Evolutionary conservation across 2,888 invertebrate genomes (phyloP), one percentile per base, ranked within the genome.

Genomic region (Ganaspis brasiliensis): DNA sequence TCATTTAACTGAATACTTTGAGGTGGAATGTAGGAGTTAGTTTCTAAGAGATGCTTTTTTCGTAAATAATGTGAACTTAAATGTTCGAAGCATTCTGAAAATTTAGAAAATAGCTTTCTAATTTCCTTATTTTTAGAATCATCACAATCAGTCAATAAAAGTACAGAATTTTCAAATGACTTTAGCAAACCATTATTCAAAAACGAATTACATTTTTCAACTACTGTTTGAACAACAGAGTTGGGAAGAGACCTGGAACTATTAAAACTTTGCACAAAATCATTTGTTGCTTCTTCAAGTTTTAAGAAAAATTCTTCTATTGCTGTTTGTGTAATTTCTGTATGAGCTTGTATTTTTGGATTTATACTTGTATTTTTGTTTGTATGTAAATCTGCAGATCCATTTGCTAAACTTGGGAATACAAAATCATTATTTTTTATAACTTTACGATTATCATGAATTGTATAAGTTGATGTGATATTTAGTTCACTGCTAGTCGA

Each of bases 11-110:
- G 24, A 24, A 56, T 21, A 19, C 24, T 56, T 52, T 40, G 59
- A 14, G 73, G 73, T 16, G 55, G 35, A 9, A 72, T 59, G 37
- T 78, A 76, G 8, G 1, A 45, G 5, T 72, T 56, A 19, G 14
- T 73, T 14, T 31, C 10, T 72, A 59, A 3, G 35, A 71, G 70
- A 74, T 55, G 63, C 49, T 75, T 73, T 16, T 45, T 40, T 35
- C 70, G 24, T 12, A 70, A 49, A 37, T 70, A 21, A 16, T 40
- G 70, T 14, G 70, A 31, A 31, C 35, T 70, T 16, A 70, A 40
- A 70, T 49, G 4, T n/a, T 12, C 21, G 16, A 40, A 70, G 8
- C 40, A 70, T 21, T 21, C 16, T 9, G 70, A 70, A 14, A 70
- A 40, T n/a, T n/a, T 21, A 70, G 12, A 14, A 70, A 70, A 40